These are phyloP conservation scores for Hestina assimilis DNA, from an alignment of 1,140 invertebrate genomes.

Conservation along the genomic window DNA sequence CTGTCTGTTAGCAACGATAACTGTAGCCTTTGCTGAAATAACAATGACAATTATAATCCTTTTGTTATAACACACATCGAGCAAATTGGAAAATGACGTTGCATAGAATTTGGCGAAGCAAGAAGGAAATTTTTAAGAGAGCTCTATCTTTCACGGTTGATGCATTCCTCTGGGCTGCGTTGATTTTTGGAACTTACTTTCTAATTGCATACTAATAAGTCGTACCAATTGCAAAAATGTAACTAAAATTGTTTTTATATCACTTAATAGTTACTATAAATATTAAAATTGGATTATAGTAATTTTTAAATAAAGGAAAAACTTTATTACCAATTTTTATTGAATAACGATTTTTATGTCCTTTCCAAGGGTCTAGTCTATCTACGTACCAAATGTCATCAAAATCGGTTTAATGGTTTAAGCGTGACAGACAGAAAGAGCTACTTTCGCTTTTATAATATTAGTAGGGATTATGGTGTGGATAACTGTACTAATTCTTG, in stretches of 20 bases:
- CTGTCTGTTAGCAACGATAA: slow-evolving; percentile 46
- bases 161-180: slow-evolving; percentile 36
- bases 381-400: too few relatives aligned
- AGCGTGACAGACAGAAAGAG: too few relatives aligned
- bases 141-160: slow-evolving; percentile 34
- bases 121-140: slow-evolving; percentile 34
- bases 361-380: too few relatives aligned
- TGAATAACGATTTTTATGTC: too few relatives aligned
- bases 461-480: too few relatives aligned
- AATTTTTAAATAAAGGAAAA: too few relatives aligned
- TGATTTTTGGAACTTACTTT: slow-evolving; percentile 46
- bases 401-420: too few relatives aligned
- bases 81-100: slow-evolving; percentile 36
- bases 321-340: too few relatives aligned
- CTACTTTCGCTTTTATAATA: too few relatives aligned
- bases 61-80: slow-evolving; percentile 13
- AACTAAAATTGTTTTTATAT: too few relatives aligned
- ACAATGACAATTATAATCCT: slow-evolving; percentile 42
- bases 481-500: neutral
- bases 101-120: slow-evolving; percentile 38
- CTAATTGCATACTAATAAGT: slow-evolving; percentile 11
- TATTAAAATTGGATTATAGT: too few relatives aligned
- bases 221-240: neutral
- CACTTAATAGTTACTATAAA: too few relatives aligned
- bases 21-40: slow-evolving; percentile 49